Conservation (phyloP, 2,888 invertebrate species). For the Suillia variegata region DNA sequence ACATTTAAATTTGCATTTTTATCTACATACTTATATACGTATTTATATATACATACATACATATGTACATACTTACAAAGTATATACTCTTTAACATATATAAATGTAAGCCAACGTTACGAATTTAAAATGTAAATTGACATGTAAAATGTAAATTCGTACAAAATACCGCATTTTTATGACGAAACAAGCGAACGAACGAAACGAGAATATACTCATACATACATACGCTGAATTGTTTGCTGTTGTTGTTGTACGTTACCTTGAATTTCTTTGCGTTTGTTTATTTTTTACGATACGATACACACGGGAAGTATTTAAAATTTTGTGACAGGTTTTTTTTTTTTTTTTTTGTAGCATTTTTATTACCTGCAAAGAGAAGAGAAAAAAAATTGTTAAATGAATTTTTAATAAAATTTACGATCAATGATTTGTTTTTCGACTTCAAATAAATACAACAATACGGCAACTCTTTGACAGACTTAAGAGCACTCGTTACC, state of each 20-base stretch:
- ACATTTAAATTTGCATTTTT: no score
- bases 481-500: no score
- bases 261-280: neutral
- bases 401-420: no score
- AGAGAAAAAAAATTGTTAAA: neutral
- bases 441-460: no score
- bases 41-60: no score
- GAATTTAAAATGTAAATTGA: neutral
- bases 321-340: conserved; percentile 1
- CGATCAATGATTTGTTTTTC: no score
- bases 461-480: no score
- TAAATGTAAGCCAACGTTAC: neutral
- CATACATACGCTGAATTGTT: neutral
- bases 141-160: conserved; percentile 1
- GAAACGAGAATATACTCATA: neutral
- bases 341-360: conserved; percentile 31
- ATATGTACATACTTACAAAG: no score
- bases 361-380: conserved; percentile 42
- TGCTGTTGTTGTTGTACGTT: neutral
- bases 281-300: no score
- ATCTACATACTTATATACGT: no score
- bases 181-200: neutral
- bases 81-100: no score
- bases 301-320: neutral
- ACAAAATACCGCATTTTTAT: conserved; percentile 2